Conservation (phyloP, 2,113 vertebrate species). For the Ardeotis arabs region DNA sequence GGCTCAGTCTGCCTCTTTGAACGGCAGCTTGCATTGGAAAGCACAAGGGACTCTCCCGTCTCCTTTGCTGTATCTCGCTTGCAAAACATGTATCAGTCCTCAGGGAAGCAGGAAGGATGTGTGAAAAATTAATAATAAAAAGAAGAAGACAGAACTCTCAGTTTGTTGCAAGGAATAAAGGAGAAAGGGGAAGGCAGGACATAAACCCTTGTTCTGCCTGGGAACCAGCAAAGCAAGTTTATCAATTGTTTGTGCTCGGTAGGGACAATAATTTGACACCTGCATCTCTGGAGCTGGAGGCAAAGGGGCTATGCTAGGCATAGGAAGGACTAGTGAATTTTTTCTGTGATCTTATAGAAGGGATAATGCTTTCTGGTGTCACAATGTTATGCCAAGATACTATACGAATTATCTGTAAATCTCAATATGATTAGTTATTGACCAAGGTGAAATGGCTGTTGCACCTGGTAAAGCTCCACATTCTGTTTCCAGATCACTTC, state of each 20-base stretch:
- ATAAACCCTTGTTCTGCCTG: neutral
- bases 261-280: neutral
- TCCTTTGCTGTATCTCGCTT: neutral
- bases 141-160: neutral
- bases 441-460: neutral
- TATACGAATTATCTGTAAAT: neutral
- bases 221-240: neutral
- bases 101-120: neutral
- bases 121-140: neutral
- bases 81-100: neutral
- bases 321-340: neutral
- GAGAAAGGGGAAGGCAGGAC: neutral
- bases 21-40: neutral
- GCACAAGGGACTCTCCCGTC: accelerated
- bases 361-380: neutral
- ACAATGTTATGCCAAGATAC: accelerated
- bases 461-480: neutral
- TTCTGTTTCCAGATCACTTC: neutral
- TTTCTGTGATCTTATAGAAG: neutral
- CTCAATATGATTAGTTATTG: neutral
- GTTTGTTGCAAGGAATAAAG: neutral
- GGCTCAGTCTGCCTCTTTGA: neutral
- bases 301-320: neutral
- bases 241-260: neutral
- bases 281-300: neutral